These are phyloP conservation scores for Rhea pennata DNA, from an alignment of 2,113 vertebrate species.

Conservation along the genomic window DNA sequence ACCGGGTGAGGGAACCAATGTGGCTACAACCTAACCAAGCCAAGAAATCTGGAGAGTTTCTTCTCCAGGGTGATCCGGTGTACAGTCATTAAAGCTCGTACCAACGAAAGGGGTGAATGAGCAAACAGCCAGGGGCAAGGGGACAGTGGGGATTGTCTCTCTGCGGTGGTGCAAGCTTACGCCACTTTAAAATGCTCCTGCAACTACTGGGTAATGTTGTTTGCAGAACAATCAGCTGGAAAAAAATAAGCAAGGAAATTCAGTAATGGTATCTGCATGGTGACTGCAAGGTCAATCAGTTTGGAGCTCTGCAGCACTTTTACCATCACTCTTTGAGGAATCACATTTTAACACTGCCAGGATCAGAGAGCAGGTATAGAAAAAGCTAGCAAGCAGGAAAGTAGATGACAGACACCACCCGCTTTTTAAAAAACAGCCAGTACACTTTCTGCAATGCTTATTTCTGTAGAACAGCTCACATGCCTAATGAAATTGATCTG, in stretches of 20 bases:
- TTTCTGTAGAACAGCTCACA: neutral
- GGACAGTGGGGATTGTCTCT: neutral
- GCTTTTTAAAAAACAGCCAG: accelerated
- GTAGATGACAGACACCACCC: neutral
- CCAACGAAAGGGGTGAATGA: neutral
- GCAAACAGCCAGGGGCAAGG: accelerated
- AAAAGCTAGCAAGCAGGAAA: neutral
- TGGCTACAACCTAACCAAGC: neutral
- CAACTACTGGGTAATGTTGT: neutral
- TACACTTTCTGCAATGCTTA: neutral
- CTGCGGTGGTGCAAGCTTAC: neutral
- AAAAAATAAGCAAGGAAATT: neutral
- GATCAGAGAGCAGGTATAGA: neutral
- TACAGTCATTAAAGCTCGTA: neutral
- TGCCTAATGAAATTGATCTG: accelerated
- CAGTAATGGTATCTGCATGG: neutral
- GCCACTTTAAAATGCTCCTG: neutral
- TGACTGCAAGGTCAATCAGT: neutral
- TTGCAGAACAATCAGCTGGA: neutral
- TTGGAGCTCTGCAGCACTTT: neutral
- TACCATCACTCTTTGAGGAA: neutral
- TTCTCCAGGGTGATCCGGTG: neutral
- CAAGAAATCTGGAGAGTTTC: neutral
- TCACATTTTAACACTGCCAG: neutral
- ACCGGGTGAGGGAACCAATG: neutral